Base-by-base conservation (phyloP, 2,888 invertebrate species). In the Dascillus cervinus region DNA sequence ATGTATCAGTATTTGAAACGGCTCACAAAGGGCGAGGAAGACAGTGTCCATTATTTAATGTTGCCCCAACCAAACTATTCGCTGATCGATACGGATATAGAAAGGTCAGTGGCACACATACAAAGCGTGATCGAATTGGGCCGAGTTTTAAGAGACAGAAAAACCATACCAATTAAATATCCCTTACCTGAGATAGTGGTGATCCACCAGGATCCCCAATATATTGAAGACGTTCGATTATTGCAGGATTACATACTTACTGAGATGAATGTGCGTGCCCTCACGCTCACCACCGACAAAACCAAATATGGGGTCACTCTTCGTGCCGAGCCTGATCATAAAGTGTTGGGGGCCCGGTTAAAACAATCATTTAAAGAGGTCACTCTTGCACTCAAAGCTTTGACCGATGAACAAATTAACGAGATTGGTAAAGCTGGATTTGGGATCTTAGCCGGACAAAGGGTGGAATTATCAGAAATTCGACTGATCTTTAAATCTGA, bases 101-200 rank as follows among this genome's bases (percentile, higher is more conserved):
- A 98, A 66, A 71, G 81, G 39, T 86, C 94, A 9, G 91, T 98
- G 0, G 72, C 82, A 14, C 72, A 82, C 46, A 95, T 98, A 95
- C 97, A 98, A 69, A 77, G 80, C 20, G 87, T 97, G 2, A 87
- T 98, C 41, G 97, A 97, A 60, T 67, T 97, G 14, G 96, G 95
- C 1, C 75, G 98, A 43, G 81, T 95, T 4, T 73, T 96, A 37
- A 73, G 98, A 37, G 98, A 98, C 59, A 75, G 94, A 24, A 88
- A 89, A 60, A 92, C 91, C 2, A 75, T 96, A 39, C 95, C 97
- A 0, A 76, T 94, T 2, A 97, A 96, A 71, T 96, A 96, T 67
- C 98, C 98, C 0, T 67, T 98, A 39, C 90, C 89, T 10, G 95
- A 96, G 67, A 79, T 97, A 47, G 82, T 97, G n/a, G 82, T 97